phyloP scores from a whole-genome alignment of 1,140 invertebrate species.

The Manduca sexta region DNA sequence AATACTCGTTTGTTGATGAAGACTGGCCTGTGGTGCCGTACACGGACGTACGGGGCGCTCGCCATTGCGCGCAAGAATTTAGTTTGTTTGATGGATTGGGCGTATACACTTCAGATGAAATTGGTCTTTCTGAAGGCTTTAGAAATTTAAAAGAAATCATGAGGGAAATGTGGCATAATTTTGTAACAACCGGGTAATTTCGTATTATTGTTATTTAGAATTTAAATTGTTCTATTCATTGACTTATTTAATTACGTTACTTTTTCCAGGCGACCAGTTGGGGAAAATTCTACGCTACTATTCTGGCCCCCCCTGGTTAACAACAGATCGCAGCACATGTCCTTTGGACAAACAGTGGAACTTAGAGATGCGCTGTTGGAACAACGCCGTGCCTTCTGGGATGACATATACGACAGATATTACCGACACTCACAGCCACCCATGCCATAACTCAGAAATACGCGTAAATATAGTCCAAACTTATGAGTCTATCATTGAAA shows the following conservation, averaged over 20 bases:
- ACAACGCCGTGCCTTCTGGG: slow-evolving; percentile 1
- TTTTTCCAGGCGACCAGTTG: background rate
- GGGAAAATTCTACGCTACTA: background rate
- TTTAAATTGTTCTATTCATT: background rate
- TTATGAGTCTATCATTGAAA: too few species aligned
- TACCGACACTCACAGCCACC: background rate
- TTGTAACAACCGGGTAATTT: slow-evolving; percentile 18
- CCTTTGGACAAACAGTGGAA: background rate
- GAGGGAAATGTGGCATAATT: slow-evolving; percentile 16
- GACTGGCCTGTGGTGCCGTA: background rate
- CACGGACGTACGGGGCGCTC: background rate
- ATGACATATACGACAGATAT: slow-evolving; percentile 2
- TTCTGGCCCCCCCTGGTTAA: background rate
- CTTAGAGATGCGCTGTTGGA: background rate
- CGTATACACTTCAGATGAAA: background rate
- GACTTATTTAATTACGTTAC: background rate
- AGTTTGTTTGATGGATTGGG: background rate
- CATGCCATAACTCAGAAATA: too few species aligned
- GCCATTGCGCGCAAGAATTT: background rate
- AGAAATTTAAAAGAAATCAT: slow-evolving; percentile 4
- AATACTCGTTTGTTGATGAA: slow-evolving; percentile 33
- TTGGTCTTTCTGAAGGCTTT: slow-evolving; percentile 4
- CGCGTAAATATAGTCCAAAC: too few species aligned
- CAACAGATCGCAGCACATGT: background rate
- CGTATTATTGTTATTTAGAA: background rate